These are phyloP conservation scores for Ciconia nigra DNA, from an alignment of 2,797 vertebrate genomes.

Conservation along the genomic window DNA sequence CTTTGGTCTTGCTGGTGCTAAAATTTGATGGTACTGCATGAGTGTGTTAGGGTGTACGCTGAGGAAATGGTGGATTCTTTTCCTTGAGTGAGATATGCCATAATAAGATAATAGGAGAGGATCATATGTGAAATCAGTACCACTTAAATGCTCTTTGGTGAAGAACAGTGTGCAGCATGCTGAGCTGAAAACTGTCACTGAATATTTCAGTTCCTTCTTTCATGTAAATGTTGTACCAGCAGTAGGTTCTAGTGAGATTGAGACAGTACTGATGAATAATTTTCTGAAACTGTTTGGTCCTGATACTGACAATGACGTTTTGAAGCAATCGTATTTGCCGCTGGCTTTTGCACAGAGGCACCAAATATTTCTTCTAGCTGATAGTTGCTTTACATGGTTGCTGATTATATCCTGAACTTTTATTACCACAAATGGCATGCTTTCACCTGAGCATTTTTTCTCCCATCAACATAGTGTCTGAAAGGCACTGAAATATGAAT, in stretches of 20 bases:
- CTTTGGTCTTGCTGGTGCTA: background rate
- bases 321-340: background rate
- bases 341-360: background rate
- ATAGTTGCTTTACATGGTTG: background rate
- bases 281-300: background rate
- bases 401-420: background rate
- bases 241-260: background rate
- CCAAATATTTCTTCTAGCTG: background rate
- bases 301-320: background rate
- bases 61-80: background rate
- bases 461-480: background rate
- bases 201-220: background rate
- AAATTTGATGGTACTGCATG: background rate
- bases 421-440: background rate
- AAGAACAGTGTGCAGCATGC: background rate
- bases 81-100: fast-evolving
- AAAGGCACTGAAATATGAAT: background rate
- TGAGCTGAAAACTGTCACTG: background rate
- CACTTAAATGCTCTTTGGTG: background rate
- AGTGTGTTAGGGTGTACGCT: background rate
- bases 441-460: background rate
- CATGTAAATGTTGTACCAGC: background rate
- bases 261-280: background rate
- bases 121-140: background rate
- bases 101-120: background rate